Conservation (phyloP, 2,888 invertebrate species). For the Cenopis cana region DNA sequence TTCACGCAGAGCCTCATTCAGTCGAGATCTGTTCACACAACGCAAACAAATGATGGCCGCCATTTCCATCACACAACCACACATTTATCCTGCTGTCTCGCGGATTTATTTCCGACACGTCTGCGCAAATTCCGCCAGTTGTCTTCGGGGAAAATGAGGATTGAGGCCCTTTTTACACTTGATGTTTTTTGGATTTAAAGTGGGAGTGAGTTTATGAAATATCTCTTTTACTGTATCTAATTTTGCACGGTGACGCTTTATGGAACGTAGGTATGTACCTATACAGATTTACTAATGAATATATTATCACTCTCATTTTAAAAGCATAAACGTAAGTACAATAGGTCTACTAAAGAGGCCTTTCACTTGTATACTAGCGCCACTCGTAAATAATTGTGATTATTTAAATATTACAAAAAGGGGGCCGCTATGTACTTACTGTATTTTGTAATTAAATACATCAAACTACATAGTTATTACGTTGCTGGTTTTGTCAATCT, state of each 20-base stretch:
- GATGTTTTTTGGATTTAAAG: not conserved
- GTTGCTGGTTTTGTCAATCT: too few species aligned
- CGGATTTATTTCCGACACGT: conserved; percentile 19
- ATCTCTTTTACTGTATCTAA: not conserved
- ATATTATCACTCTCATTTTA: conserved; percentile 44
- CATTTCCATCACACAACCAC: conserved; percentile 14
- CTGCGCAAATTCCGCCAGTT: conserved; percentile 19
- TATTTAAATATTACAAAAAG: too few species aligned
- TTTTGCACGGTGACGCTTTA: not conserved
- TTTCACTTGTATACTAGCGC: too few species aligned
- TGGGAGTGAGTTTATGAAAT: not conserved
- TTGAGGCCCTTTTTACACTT: conserved; percentile 47
- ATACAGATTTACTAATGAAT: not conserved
- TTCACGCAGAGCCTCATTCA: conserved; percentile 92
- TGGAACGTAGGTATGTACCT: too few species aligned
- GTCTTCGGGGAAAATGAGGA: conserved; percentile 36
- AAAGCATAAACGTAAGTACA: conserved; percentile 32
- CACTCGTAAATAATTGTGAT: too few species aligned
- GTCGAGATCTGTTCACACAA: conserved; percentile 85
- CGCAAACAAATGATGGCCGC: conserved; percentile 51
- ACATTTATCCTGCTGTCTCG: conserved; percentile 23
- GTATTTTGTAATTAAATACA: too few species aligned
- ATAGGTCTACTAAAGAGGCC: conserved; percentile 8
- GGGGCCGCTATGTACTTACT: too few species aligned
- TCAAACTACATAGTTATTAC: too few species aligned